These are phyloP conservation scores for Xiphophorus birchmanni DNA, from an alignment of 2,797 vertebrate species.

Conservation along the genomic window DNA sequence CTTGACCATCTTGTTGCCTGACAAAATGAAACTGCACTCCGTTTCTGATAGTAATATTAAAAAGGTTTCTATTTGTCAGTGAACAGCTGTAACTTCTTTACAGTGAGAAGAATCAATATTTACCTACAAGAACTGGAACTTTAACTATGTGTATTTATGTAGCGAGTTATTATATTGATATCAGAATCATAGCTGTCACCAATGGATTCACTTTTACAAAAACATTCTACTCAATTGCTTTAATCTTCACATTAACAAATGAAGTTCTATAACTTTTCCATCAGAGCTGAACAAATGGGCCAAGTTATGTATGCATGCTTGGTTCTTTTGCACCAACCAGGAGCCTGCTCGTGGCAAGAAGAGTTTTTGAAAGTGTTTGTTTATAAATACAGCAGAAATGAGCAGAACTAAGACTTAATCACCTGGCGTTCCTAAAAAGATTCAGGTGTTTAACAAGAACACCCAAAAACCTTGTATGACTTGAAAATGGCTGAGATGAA, in stretches of 20 bases:
- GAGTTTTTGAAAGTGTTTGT: neutral
- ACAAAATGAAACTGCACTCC: neutral
- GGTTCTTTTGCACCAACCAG: neutral
- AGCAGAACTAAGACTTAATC: neutral
- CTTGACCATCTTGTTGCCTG: neutral
- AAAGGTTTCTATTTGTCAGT: neutral
- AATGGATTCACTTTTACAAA: neutral
- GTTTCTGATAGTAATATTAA: neutral
- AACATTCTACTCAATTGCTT: neutral
- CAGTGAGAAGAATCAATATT: neutral
- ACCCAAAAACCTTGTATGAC: neutral
- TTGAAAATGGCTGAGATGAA: neutral
- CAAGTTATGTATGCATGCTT: neutral
- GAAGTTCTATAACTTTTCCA: neutral
- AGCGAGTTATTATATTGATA: neutral
- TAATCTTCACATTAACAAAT: neutral
- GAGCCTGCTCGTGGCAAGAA: neutral
- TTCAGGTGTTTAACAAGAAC: neutral
- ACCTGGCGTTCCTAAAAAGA: neutral
- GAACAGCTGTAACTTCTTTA: neutral
- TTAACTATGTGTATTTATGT: neutral
- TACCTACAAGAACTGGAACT: neutral
- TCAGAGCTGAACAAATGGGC: neutral
- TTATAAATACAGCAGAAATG: neutral
- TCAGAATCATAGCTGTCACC: neutral